Percentiles rank a stretch among this genome's conserved stretches.
These are phyloP conservation scores for Cyprinodon brontotheroides DNA, from an alignment of 2,113 vertebrate species.

Conservation along the genomic window DNA sequence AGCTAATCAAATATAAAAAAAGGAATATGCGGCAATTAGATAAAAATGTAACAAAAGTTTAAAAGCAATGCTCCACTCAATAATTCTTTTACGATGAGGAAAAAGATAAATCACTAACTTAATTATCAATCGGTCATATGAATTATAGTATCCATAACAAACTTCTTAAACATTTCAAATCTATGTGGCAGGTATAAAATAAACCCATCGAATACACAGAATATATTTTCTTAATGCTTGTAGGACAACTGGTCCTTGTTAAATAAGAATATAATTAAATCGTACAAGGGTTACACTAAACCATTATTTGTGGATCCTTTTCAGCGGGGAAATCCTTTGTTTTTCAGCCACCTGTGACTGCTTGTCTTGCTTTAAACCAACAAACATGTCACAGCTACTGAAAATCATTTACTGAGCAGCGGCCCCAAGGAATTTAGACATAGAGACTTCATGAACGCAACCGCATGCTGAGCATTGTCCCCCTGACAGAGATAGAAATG, in stretches of 20 bases:
- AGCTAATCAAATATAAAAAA: background rate
- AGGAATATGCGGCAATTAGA: too few relatives aligned
- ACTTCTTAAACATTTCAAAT: background rate
- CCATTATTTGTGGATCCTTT: conserved; percentile 5
- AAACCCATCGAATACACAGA: background rate
- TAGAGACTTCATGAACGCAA: conserved; percentile 20
- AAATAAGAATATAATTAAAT: background rate
- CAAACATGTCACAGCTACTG: conserved; percentile 49
- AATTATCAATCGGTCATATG: too few relatives aligned
- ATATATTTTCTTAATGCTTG: background rate
- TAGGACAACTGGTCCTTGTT: background rate
- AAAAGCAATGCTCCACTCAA: too few relatives aligned
- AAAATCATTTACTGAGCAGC: conserved; percentile 57
- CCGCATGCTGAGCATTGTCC: conserved; percentile 42
- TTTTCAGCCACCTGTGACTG: conserved; percentile 11
- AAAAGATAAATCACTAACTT: background rate
- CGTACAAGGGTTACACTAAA: background rate
- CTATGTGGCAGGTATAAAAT: background rate
- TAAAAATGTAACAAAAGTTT: too few relatives aligned
- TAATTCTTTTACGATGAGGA: background rate
- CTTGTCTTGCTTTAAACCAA: conserved; percentile 34
- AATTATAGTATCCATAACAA: too few relatives aligned
- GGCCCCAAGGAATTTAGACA: conserved; percentile 47
- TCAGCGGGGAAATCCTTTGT: conserved; percentile 4
- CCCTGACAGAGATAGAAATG: conserved; percentile 50